Evolutionary conservation across 2,113 vertebrate species (phyloP).

Genomic region (cat (Felis catus)): DNA sequence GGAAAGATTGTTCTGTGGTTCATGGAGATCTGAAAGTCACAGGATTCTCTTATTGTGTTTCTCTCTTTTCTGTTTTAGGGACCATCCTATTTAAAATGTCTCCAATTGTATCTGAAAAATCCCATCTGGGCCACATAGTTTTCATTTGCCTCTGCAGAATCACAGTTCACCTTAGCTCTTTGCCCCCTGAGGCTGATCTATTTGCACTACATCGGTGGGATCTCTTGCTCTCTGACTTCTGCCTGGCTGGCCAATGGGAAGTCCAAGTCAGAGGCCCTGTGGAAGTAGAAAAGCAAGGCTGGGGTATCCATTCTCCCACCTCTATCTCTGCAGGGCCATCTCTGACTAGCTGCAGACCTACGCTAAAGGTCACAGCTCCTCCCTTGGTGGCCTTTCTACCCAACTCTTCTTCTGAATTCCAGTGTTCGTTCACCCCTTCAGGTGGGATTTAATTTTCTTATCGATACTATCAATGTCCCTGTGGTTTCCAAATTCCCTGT

Average conservation of each 20-base stretch:
- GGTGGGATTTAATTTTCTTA: neutral
- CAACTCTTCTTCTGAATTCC: no score
- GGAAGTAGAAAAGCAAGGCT: no score
- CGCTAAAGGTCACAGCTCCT: no score
- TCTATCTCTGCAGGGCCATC: neutral
- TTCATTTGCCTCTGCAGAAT: neutral
- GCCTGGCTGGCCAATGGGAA: no score
- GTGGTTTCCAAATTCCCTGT: neutral
- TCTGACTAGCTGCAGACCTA: neutral
- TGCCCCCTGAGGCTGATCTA: no score
- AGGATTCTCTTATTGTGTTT: neutral
- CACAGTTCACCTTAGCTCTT: no score
- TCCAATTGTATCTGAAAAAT: neutral
- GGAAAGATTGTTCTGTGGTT: neutral
- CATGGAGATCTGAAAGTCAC: neutral
- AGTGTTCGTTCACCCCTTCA: no score
- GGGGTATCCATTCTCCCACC: no score
- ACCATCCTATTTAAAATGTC: neutral
- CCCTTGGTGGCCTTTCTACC: no score
- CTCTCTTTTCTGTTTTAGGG: neutral
- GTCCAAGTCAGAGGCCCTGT: no score
- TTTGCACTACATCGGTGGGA: no score
- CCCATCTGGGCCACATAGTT: neutral
- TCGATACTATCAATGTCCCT: rapidly evolving
- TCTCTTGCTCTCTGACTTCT: no score